phyloP scores from a whole-genome alignment of 2,113 vertebrate genomes.

The Sapayoa aenigma region DNA sequence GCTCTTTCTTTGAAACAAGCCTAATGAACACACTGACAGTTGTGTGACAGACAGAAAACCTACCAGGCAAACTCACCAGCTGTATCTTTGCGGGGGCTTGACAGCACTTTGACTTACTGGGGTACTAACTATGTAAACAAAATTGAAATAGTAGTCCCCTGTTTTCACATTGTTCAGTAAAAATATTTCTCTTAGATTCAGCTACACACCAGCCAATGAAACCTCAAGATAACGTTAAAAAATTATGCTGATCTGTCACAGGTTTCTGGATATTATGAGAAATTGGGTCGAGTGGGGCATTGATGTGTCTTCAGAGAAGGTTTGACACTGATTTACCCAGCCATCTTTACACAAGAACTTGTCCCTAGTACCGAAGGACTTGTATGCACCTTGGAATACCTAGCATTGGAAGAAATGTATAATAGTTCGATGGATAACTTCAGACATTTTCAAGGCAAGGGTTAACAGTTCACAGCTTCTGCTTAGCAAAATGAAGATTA shows the following conservation, averaged over 20 bases:
- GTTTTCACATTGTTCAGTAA: not conserved
- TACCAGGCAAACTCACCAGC: not conserved
- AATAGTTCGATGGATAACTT: not conserved
- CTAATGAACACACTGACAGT: not conserved
- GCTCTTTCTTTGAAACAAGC: not conserved
- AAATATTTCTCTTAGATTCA: not conserved
- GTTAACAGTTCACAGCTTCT: not conserved
- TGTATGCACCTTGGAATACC: not conserved
- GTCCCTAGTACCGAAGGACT: not conserved
- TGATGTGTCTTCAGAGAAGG: not conserved
- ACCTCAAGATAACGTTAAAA: not conserved
- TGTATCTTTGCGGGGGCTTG: not conserved
- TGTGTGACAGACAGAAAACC: not conserved
- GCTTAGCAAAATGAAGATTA: not conserved
- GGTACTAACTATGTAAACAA: not conserved
- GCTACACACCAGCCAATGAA: not conserved
- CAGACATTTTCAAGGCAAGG: not conserved
- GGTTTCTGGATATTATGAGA: not conserved
- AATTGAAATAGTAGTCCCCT: not conserved
- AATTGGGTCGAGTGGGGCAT: not conserved
- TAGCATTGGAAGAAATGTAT: not conserved
- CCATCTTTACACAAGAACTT: not conserved
- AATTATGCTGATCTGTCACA: not conserved
- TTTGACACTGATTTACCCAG: not conserved
- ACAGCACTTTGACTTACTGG: not conserved